Evolutionary conservation across 2,888 invertebrate species (phyloP).

Genomic region (Acronicta leporina): DNA sequence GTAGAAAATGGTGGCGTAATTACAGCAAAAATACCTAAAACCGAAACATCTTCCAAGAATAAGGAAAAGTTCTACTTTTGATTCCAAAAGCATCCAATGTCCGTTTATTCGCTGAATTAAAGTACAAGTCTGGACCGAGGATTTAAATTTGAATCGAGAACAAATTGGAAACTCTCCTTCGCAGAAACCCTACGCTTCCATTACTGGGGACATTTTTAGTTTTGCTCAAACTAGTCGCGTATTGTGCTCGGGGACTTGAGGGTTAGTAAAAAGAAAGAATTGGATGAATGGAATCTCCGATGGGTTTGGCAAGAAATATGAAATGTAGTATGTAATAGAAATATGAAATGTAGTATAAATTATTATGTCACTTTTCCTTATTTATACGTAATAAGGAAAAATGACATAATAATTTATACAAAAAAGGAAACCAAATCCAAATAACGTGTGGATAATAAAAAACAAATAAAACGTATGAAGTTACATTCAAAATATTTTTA

Average conservation of each 20-base stretch:
- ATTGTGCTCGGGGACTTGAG: constrained; percentile 1
- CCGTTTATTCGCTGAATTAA: constrained; percentile 36
- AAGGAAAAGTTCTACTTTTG: constrained; percentile 24
- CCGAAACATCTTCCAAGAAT: not conserved
- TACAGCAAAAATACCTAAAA: no score
- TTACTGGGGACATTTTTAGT: constrained; percentile 31
- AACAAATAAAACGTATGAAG: no score
- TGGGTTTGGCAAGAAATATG: not conserved
- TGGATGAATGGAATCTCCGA: not conserved
- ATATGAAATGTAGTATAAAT: no score
- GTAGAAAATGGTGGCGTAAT: no score
- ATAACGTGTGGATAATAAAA: no score
- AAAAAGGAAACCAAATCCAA: no score
- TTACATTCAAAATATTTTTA: no score
- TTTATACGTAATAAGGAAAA: no score
- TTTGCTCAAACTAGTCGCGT: constrained; percentile 14
- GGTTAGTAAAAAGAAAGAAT: constrained; percentile 2
- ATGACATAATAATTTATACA: not conserved
- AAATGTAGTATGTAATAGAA: no score
- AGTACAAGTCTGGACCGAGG: constrained; percentile 33
- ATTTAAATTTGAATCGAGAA: constrained; percentile 57
- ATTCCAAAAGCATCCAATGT: constrained; percentile 40
- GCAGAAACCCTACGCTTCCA: constrained; percentile 40
- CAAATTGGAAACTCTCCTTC: constrained; percentile 58
- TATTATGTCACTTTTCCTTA: no score